Evolutionary conservation across 2,888 invertebrate species (phyloP).

Genomic region (Tenthredo scrophulariae): DNA sequence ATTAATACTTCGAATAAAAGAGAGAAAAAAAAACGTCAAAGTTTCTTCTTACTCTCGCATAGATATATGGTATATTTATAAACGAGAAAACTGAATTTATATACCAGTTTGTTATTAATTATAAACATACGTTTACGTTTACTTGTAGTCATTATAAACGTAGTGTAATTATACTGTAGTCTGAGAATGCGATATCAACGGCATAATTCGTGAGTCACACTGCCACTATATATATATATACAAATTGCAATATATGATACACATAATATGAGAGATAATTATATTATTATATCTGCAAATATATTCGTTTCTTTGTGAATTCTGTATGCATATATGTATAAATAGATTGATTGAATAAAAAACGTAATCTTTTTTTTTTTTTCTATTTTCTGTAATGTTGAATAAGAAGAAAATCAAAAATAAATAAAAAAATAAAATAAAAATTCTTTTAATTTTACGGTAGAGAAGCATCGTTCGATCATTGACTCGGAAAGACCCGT

Average conservation of each 20-base stretch:
- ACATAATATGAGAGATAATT: too few relatives aligned
- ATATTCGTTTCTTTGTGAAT: not conserved
- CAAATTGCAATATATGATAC: not conserved
- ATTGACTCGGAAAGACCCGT: slow-evolving; percentile 34
- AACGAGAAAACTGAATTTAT: too few relatives aligned
- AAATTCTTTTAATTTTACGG: slow-evolving; percentile 2
- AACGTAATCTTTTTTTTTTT: not conserved
- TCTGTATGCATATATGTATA: not conserved
- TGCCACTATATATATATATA: too few relatives aligned
- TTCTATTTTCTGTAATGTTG: not conserved
- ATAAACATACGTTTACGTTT: not conserved
- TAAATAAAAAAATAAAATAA: not conserved
- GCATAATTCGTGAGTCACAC: not conserved
- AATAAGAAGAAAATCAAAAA: not conserved
- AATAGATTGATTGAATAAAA: not conserved
- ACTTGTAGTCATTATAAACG: not conserved
- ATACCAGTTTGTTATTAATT: not conserved
- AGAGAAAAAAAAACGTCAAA: not conserved
- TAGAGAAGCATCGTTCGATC: slow-evolving; percentile 20
- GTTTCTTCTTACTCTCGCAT: not conserved
- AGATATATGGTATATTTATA: not conserved
- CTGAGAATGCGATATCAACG: not conserved
- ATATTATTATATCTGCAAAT: not conserved
- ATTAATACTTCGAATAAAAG: not conserved
- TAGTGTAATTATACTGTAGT: not conserved